Evolutionary conservation across 2,797 vertebrate genomes (phyloP), one percentile per base, ranked within the genome.

Genomic region (Melanotaenia boesemani): DNA sequence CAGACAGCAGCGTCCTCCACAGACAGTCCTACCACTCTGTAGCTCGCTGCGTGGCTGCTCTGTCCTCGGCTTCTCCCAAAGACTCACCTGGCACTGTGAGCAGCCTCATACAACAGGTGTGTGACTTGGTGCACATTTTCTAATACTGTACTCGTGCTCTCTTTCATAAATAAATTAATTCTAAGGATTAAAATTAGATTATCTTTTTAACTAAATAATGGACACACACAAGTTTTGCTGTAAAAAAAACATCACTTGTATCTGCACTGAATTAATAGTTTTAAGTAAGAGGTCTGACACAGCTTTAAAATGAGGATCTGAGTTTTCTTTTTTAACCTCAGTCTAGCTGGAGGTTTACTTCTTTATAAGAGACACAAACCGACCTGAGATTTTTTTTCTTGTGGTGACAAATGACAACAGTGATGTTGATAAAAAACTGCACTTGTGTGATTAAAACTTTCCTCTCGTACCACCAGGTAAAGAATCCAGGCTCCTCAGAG

Each of bases 21-120:
- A 96, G 95, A 26, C 97, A 98, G 91, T 96, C 95, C 0, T 97
- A 93, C 65, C 92, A 95, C 87, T 97, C 97, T 0, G 90, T 97
- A 0, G 96, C 97, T 0, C 96, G 95, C 82, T 99, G 98, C 0
- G 94, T 98, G 72, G 97, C 97, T 0, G 95, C 96, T 8, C 92
- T 99, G 6, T 91, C 93, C 1, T 92, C 91, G 0, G 93, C 93
- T 62, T 98, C 96, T 70, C 96, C 97, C 0, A 96, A 94, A 87
- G 96, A 98, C 61, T 93, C 95, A 0, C 88, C 95, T 0, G 90
- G 67, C 0, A 94, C 93, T 0, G 94, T 97, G 61, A 82, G 65
- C 39, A 88, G 89, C 68, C 94, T 98, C 73, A 91, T 98, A 26
- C 91, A 95, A 55, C 96, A 99, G 18, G 92, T 92, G 16, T 4